phyloP scores from a whole-genome alignment of 2,113 vertebrate genomes.

The Cephalopholis sonnerati region DNA sequence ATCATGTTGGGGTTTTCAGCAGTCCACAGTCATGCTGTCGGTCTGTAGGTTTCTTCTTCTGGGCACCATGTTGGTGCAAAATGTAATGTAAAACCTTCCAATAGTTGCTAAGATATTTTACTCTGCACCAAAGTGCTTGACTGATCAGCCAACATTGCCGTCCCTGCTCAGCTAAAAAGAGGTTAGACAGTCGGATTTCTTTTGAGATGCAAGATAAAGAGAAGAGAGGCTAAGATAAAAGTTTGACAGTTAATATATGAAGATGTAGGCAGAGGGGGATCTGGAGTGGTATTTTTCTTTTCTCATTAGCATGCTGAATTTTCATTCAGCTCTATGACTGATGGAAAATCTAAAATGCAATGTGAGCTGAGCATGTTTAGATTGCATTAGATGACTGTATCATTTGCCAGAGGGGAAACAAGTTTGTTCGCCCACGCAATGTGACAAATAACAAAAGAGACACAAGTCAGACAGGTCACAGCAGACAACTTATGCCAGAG shows the following conservation, averaged over 20 bases:
- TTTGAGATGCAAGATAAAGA: conserved; percentile 4
- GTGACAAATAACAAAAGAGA: conserved; percentile 15
- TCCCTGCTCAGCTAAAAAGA: conserved; percentile 6
- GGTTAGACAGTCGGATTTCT: not conserved
- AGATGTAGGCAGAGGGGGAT: not conserved
- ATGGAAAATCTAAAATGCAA: conserved; percentile 19
- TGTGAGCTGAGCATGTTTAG: not conserved
- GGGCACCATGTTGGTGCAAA: not conserved
- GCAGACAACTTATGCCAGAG: not conserved
- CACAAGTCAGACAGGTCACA: not conserved
- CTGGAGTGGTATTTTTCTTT: not conserved
- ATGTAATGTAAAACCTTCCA: not conserved
- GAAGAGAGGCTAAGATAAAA: conserved; percentile 6
- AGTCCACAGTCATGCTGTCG: not conserved
- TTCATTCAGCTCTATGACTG: conserved; percentile 13
- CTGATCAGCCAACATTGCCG: not conserved
- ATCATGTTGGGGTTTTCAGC: not conserved
- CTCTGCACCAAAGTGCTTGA: not conserved
- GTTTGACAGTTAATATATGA: conserved; percentile 9
- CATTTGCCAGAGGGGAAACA: not conserved
- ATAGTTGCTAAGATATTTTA: not conserved
- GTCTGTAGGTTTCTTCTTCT: not conserved
- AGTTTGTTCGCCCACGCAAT: not conserved
- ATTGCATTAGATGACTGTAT: not conserved
- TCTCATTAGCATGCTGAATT: conserved; percentile 26